phyloP scores from a whole-genome alignment of 37 sponge, comb jelly and placozoan species.

The Tethya wilhelma region DNA sequence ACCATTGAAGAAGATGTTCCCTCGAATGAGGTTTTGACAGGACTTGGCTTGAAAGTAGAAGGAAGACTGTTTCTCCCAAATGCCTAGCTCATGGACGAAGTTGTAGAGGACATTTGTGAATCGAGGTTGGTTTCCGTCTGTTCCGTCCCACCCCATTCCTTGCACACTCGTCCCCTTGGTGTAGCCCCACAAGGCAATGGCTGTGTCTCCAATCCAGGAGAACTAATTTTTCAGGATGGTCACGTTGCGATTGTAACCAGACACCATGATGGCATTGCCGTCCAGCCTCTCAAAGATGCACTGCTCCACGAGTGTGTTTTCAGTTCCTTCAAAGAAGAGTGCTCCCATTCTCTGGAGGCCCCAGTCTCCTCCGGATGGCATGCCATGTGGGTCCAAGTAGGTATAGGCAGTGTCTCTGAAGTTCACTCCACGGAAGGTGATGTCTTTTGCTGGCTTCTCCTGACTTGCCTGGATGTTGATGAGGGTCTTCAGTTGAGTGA shows the following conservation, averaged over 20 bases:
- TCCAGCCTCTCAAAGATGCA: constrained; percentile 57
- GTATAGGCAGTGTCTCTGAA: constrained; percentile 67
- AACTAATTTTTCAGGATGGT: constrained; percentile 61
- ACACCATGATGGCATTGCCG: constrained; percentile 66
- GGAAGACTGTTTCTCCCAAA: constrained; percentile 69
- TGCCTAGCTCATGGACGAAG: constrained; percentile 72
- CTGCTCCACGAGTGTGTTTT: constrained; percentile 10
- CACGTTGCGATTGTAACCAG: constrained; percentile 49
- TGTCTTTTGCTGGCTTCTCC: constrained; percentile 23
- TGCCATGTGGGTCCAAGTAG: constrained; percentile 57
- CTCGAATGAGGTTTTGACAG: constrained; percentile 56
- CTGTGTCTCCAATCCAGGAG: constrained; percentile 68
- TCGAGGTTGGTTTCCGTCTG: constrained; percentile 65
- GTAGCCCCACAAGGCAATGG: constrained; percentile 65
- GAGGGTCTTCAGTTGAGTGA: constrained; percentile 35
- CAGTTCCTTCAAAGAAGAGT: constrained; percentile 62
- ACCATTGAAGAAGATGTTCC: constrained; percentile 85
- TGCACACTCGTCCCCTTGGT: constrained; percentile 38
- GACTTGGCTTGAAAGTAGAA: constrained; percentile 66
- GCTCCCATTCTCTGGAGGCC: constrained; percentile 56
- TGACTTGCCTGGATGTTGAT: constrained; percentile 26
- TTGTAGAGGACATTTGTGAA: constrained; percentile 51
- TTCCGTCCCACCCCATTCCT: constrained; percentile 68
- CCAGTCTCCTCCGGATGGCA: constrained; percentile 78
- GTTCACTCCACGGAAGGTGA: constrained; percentile 38